These are phyloP conservation scores for Drosophila nasuta DNA, from an alignment of 1,140 invertebrate species.

Conservation along the genomic window DNA sequence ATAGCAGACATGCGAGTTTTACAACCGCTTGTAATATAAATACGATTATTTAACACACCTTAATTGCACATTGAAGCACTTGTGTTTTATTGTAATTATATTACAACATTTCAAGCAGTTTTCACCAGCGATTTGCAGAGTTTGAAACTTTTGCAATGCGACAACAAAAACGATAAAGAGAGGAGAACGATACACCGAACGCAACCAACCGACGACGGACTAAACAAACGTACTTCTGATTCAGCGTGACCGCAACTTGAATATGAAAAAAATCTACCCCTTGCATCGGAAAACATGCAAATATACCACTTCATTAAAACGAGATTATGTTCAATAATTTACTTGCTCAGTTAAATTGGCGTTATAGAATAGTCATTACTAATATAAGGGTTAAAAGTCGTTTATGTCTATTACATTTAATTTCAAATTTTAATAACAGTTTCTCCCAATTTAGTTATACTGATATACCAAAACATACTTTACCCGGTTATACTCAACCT, in stretches of 20 bases:
- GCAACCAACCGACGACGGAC: conserved; percentile 35
- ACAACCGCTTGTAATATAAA: conserved; percentile 19
- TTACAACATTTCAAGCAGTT: conserved; percentile 69
- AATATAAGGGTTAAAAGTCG: too few relatives aligned
- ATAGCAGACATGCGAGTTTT: conserved; percentile 46
- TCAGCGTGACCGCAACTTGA: conserved; percentile 23
- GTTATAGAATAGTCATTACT: too few relatives aligned
- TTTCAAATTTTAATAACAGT: too few relatives aligned
- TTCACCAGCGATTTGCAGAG: conserved; percentile 53
- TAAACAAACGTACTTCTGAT: conserved; percentile 49
- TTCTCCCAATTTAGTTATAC: too few relatives aligned
- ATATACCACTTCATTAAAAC: not conserved
- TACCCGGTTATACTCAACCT: too few relatives aligned
- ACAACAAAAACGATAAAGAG: conserved; percentile 32
- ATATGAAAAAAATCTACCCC: not conserved
- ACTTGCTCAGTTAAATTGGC: not conserved
- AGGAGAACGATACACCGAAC: conserved; percentile 20
- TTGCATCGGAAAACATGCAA: not conserved
- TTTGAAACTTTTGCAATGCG: conserved; percentile 46
- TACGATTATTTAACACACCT: conserved; percentile 62
- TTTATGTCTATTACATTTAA: too few relatives aligned
- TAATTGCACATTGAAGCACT: conserved; percentile 66
- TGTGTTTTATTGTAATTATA: conserved; percentile 49
- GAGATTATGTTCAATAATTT: not conserved
- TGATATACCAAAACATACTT: too few relatives aligned